Percentiles rank a stretch among this genome's conserved stretches.
Conservation (phyloP, 1,140 invertebrate species). For the Meloidogyne chitwoodi region DNA sequence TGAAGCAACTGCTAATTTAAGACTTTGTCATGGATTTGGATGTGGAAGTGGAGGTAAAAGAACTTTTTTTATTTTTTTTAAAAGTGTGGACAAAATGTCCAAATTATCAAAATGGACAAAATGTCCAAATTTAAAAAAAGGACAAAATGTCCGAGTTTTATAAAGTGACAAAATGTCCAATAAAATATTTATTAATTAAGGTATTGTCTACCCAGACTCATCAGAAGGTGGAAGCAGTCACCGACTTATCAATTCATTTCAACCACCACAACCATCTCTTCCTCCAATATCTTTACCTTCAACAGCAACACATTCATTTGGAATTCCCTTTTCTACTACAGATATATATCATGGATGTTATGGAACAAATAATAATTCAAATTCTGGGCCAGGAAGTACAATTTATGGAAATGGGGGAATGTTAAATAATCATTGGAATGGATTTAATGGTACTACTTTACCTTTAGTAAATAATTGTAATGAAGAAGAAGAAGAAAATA, state of each 20-base stretch:
- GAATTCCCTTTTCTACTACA: neutral
- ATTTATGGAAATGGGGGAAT: neutral
- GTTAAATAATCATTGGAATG: neutral
- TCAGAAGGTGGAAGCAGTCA: constrained; percentile 15
- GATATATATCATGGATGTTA: constrained; percentile 20
- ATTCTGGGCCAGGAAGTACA: constrained; percentile 1
- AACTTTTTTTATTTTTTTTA: too few relatives aligned
- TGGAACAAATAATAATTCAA: neutral
- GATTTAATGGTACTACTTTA: neutral
- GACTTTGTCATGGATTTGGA: neutral
- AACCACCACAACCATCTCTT: neutral
- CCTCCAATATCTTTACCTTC: neutral
- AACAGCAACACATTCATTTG: neutral
- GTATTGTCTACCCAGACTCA: constrained; percentile 15
- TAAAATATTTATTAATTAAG: too few relatives aligned
- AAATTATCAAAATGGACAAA: too few relatives aligned
- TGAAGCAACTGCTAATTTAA: constrained; percentile 2
- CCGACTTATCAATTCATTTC: neutral
- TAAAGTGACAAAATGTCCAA: too few relatives aligned
- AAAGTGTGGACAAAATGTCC: too few relatives aligned
- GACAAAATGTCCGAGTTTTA: too few relatives aligned
- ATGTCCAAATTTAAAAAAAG: too few relatives aligned
- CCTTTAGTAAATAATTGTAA: neutral
- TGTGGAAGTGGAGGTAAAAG: neutral
- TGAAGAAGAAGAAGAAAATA: neutral